These are phyloP conservation scores for Phycodurus eques DNA, from an alignment of 2,113 vertebrate species.

Conservation along the genomic window DNA sequence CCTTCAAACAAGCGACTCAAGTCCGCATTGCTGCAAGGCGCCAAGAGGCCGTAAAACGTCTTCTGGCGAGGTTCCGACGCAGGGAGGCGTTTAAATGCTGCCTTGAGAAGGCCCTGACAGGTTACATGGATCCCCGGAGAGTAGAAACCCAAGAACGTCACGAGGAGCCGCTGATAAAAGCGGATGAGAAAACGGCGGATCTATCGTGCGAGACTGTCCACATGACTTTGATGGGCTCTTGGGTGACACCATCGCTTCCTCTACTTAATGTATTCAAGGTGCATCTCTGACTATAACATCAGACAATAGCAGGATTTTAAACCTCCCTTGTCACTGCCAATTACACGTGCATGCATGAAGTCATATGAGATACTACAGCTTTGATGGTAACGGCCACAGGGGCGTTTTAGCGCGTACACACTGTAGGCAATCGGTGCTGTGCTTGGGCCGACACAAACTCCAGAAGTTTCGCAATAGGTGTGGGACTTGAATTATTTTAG, in stretches of 20 bases:
- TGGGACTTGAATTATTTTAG: too few species aligned
- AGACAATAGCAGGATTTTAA: constrained; percentile 30
- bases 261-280: constrained; percentile 47
- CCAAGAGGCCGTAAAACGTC: constrained; percentile 42
- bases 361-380: constrained; percentile 18
- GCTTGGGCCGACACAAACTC: not conserved
- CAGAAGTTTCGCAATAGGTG: too few species aligned
- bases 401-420: not conserved
- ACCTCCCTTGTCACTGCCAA: constrained; percentile 1
- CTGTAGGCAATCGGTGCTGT: not conserved
- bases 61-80: constrained; percentile 48
- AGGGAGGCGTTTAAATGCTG: constrained; percentile 31
- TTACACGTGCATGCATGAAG: constrained; percentile 17
- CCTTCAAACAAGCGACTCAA: constrained; percentile 45
- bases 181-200: constrained; percentile 24
- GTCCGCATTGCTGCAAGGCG: constrained; percentile 31
- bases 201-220: constrained; percentile 29
- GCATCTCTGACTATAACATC: constrained; percentile 37
- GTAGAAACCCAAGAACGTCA: constrained; percentile 20
- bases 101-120: constrained; percentile 44
- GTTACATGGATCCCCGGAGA: constrained; percentile 37
- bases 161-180: constrained; percentile 38
- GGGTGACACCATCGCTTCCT: constrained; percentile 41
- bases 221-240: constrained; percentile 50
- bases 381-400: constrained; percentile 18